phyloP scores from a whole-genome alignment of 1,140 invertebrate species.

The Drosophila gunungcola region DNA sequence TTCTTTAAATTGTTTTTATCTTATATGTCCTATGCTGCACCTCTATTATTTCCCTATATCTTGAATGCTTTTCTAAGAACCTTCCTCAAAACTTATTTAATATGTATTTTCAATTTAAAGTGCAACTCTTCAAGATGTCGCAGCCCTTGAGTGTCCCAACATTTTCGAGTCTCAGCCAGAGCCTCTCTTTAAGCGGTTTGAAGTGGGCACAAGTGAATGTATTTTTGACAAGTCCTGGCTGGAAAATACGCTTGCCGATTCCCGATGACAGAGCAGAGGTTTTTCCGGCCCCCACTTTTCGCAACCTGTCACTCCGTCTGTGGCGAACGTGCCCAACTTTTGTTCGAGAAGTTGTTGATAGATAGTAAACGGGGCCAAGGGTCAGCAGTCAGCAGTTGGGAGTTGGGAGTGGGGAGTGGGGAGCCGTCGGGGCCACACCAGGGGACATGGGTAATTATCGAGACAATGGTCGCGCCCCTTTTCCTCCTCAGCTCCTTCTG shows the following conservation, averaged over 20 bases:
- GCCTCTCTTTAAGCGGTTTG: constrained; percentile 36
- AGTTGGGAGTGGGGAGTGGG: constrained; percentile 5
- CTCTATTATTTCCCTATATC: too few species aligned
- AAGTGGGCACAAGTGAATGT: constrained; percentile 29
- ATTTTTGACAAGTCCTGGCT: constrained; percentile 48
- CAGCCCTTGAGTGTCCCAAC: constrained; percentile 27
- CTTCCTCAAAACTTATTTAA: background rate
- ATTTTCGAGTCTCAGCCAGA: constrained; percentile 25
- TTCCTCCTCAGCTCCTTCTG: background rate
- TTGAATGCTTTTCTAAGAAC: background rate
- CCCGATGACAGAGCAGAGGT: background rate
- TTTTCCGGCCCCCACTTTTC: background rate
- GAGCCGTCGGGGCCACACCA: constrained; percentile 33
- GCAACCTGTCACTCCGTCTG: constrained; percentile 36
- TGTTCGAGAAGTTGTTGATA: constrained; percentile 66
- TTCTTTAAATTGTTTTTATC: too few species aligned
- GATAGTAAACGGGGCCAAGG: constrained; percentile 62
- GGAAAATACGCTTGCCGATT: constrained; percentile 24
- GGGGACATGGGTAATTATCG: constrained; percentile 77
- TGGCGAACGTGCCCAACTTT: constrained; percentile 58
- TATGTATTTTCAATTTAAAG: constrained; percentile 4
- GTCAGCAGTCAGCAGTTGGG: constrained; percentile 52
- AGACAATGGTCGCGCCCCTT: constrained; percentile 58
- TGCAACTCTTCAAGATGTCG: constrained; percentile 24
- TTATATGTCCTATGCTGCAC: too few species aligned